Base-by-base conservation (phyloP, 1,140 invertebrate genomes). In the Steinernema feltiae region DNA sequence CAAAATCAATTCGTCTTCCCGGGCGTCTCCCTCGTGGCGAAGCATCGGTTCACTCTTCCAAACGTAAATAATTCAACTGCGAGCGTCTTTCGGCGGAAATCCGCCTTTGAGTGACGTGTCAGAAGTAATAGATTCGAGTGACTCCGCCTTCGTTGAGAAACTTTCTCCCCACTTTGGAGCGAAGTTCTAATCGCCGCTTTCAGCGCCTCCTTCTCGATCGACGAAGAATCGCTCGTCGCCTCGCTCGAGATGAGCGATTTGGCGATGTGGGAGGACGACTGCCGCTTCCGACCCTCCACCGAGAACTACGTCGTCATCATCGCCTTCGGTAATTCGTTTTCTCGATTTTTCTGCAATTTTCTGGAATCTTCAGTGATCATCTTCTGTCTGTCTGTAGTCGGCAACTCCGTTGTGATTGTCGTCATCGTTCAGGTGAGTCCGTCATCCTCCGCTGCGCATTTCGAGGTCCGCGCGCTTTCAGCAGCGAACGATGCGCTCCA, bases 401-500 rank as follows among this genome's bases (percentile, higher is more conserved):
- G 78, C 29, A 79, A 79, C 27, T 69, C 72, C 32, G 32, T 79
- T 31, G 78, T 79, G 0, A 30, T 79, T n/a, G 71, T 79, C 31
- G 77, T 78, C 27, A 79, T 79, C 30, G 76, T 77, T n/a, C 71
- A 78, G 69, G 77, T 78, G 73, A 35, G 74, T 76, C 21, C 70
- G 70, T n/a, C 24, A 72, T 72, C 32, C 29, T 29, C 2, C 24
- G 35, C 35, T 41, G 24, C 53, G 53, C 24, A 21, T 63, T 15
- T 63, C 41, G 41, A n/a, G 41, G n/a, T n/a, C 41, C 7, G 41
- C 41, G 41, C n/a, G 41, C n/a, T 46, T 46, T 74, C 78, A 80
- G 78, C 79, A 80, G 72, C 74, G 79, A 1, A 63, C 74, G 21
- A 80, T 80, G 79, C 73, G 79, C 27, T 79, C 79, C 15, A 79